These are phyloP conservation scores for Dipus sagitta DNA, from an alignment of 2,797 vertebrate species.

Conservation along the genomic window DNA sequence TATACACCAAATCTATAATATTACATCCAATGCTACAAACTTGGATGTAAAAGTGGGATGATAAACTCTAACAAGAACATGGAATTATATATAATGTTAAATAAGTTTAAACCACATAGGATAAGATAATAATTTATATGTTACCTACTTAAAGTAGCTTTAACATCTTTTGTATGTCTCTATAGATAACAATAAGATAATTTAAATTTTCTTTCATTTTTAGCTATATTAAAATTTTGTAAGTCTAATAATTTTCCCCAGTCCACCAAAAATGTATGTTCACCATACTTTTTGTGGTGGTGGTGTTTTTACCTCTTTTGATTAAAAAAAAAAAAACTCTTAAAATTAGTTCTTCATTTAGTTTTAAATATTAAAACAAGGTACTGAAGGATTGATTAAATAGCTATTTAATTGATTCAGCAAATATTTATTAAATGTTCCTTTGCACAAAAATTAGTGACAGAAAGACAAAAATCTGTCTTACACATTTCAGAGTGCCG, in stretches of 20 bases:
- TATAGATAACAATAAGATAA: conserved; percentile 69
- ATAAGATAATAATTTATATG: background rate
- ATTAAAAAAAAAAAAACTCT: conserved; percentile 26
- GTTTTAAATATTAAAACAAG: conserved; percentile 73
- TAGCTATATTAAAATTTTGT: background rate
- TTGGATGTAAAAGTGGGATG: background rate
- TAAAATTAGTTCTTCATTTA: conserved; percentile 74
- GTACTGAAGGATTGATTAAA: conserved; percentile 47
- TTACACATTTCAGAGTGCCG: background rate
- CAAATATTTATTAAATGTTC: background rate
- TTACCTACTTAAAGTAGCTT: background rate
- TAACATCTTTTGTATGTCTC: conserved; percentile 46
- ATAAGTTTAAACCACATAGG: background rate
- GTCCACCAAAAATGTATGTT: background rate
- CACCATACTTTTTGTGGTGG: background rate
- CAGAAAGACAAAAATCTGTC: background rate
- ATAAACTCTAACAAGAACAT: conserved; percentile 27
- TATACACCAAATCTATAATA: background rate
- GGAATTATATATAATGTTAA: conserved; percentile 31
- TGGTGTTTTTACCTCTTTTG: conserved; percentile 69
- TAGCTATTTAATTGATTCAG: conserved; percentile 45
- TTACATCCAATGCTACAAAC: background rate
- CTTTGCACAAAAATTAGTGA: background rate
- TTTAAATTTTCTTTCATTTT: conserved; percentile 14
- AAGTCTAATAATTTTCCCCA: background rate